Evolutionary conservation across 2,888 invertebrate genomes (phyloP).

Genomic region (Cotesia congregata): DNA sequence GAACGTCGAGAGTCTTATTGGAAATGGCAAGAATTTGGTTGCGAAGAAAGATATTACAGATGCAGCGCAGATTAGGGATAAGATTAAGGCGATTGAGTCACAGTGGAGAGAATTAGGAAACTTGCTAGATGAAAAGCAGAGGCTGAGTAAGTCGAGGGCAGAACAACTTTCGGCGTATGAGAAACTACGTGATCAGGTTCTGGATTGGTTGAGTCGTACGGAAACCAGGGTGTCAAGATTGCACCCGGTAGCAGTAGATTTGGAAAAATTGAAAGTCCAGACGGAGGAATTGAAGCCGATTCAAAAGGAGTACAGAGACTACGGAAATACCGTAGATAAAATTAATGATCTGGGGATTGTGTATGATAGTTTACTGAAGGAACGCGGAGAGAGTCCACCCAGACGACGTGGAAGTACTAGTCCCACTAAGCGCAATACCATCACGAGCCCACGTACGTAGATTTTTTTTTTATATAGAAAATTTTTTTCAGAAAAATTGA

Average conservation of each 20-base stretch:
- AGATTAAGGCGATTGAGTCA: slow-evolving; percentile 87
- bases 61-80: slow-evolving; percentile 85
- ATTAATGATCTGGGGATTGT: slow-evolving; percentile 90
- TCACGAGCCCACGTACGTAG: slow-evolving; percentile 74
- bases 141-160: slow-evolving; percentile 85
- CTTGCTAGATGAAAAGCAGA: slow-evolving; percentile 86
- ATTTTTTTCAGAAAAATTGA: no score
- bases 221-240: slow-evolving; percentile 84
- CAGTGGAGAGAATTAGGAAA: slow-evolving; percentile 91
- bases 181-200: slow-evolving; percentile 83
- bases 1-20: slow-evolving; percentile 82
- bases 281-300: slow-evolving; percentile 88
- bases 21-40: slow-evolving; percentile 85
- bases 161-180: slow-evolving; percentile 92
- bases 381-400: slow-evolving; percentile 85
- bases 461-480: slow-evolving; percentile 11
- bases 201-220: slow-evolving; percentile 87
- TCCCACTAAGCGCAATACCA: slow-evolving; percentile 83
- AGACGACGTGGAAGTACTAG: slow-evolving; percentile 82
- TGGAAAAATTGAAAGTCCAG: slow-evolving; percentile 87
- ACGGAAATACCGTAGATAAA: slow-evolving; percentile 87
- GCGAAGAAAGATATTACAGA: slow-evolving; percentile 91
- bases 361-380: slow-evolving; percentile 85
- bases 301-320: slow-evolving; percentile 90
- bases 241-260: slow-evolving; percentile 89